Conservation (phyloP, 2,797 vertebrate genomes). For the Molossus molossus region DNA sequence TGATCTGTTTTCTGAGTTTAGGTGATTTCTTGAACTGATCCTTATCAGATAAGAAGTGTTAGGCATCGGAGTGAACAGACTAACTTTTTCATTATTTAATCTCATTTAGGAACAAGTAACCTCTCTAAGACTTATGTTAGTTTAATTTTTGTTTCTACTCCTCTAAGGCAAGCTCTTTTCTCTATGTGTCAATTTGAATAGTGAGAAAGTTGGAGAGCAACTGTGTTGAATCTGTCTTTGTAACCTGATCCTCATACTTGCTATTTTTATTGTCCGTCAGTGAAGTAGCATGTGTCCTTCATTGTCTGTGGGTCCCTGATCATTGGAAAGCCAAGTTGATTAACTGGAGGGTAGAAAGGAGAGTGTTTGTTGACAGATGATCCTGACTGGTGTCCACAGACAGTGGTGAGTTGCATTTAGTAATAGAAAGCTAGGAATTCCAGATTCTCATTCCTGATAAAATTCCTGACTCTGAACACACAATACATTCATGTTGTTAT, state of each 20-base stretch:
- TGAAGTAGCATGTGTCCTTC: not conserved
- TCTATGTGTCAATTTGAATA: not conserved
- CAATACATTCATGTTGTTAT: not conserved
- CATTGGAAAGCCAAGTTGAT: not conserved
- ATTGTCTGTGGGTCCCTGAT: not conserved
- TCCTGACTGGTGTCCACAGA: not conserved
- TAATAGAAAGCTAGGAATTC: not conserved
- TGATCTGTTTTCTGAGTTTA: constrained; percentile 8
- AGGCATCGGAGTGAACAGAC: not conserved
- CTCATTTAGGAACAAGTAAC: not conserved
- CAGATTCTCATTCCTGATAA: not conserved
- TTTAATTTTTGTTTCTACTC: constrained; percentile 14
- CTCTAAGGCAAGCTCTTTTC: not conserved
- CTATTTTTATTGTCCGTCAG: not conserved
- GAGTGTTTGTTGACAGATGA: not conserved
- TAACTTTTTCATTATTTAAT: constrained; percentile 58
- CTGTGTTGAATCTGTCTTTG: not conserved
- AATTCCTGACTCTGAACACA: constrained; percentile 17
- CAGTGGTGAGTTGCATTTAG: not conserved
- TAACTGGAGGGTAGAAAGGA: not conserved
- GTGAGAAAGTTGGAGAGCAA: not conserved
- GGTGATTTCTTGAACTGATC: not conserved
- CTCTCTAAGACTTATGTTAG: not conserved
- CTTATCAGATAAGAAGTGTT: not conserved
- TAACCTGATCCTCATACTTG: not conserved